Base-by-base conservation (phyloP, 2,888 invertebrate genomes). In the Conus canariensis region DNA sequence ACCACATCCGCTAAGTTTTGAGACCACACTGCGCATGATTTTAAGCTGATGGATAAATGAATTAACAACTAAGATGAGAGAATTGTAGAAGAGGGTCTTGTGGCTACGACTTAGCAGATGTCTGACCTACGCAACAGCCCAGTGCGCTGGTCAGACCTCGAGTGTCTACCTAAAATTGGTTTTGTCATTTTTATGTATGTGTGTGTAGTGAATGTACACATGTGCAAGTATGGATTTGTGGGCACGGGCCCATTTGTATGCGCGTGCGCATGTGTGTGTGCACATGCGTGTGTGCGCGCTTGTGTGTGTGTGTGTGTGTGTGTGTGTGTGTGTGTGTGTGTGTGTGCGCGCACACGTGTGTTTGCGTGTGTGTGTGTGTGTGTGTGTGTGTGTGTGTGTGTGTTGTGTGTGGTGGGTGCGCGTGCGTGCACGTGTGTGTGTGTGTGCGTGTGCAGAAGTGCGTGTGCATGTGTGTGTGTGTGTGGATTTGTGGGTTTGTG, bases 221-320 rank as follows among this genome's bases (percentile, higher is more conserved):
- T 80, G 88, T 59, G 88, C 60, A 87, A 82, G 10, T 89, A 91
- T 86, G 86, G 59, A 64, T 86, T 25, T 86, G 64, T 60, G 60
- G 4, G 64, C 25, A 64, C 14, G 86, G 3, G 25, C n/a, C 60
- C 22, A n/a, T 60, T 25, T 22, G 86, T 87, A 30, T 12, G 67
- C 67, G 67, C 30, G 86, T 87, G 86, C 30, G 70, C 67, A 67
- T 67, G 67, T 87, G 67, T 67, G 67, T 70, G 64, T 30, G 70
- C 67, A 67, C 14, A 56, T 87, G 86, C 19, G 86, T 64, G 30
- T 45, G 25, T 67, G 64, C 10, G 70, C 19, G 14, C 9, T 56
- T 58, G 85, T 58, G 58, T 22, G 59, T 58, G 85, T n/a, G 85
- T 58, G 59, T 22, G 59, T 58, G 85, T 85, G 22, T 85, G 22